These are phyloP conservation scores for Anas platyrhynchos DNA, from an alignment of 2,113 vertebrate genomes.

Conservation along the genomic window DNA sequence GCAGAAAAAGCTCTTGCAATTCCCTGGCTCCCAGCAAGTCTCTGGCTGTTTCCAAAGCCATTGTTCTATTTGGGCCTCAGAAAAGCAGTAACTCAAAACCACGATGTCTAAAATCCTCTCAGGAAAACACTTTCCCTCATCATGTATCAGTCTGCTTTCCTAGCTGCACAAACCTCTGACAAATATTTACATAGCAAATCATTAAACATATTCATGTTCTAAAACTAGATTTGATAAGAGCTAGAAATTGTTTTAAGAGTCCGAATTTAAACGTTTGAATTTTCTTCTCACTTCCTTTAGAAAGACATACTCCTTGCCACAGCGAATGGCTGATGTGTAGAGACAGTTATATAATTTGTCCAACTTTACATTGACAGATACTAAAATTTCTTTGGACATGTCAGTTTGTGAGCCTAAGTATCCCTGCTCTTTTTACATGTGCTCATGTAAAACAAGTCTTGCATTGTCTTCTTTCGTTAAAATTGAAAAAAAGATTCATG, in stretches of 20 bases:
- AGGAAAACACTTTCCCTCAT: neutral
- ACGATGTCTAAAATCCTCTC: neutral
- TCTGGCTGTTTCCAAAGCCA: neutral
- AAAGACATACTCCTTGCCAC: neutral
- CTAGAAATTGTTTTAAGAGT: neutral
- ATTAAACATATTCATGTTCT: neutral
- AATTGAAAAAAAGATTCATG: neutral
- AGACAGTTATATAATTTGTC: neutral
- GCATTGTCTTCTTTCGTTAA: neutral
- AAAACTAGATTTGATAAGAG: neutral
- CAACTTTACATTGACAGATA: neutral
- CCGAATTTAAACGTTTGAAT: neutral
- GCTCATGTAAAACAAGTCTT: neutral
- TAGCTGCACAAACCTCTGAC: neutral
- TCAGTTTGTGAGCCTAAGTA: neutral
- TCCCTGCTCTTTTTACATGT: neutral
- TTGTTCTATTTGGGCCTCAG: neutral
- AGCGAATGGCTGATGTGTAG: neutral
- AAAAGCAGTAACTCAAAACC: neutral
- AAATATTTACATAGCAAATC: neutral
- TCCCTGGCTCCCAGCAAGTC: neutral
- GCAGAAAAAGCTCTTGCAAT: neutral
- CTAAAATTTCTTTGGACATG: neutral
- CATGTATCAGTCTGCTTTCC: neutral
- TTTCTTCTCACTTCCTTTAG: neutral